Evolutionary conservation across 64 coral and sea anemone genomes (phyloP), one percentile per base, ranked within the genome.

Genomic region (Anthopleura sola): DNA sequence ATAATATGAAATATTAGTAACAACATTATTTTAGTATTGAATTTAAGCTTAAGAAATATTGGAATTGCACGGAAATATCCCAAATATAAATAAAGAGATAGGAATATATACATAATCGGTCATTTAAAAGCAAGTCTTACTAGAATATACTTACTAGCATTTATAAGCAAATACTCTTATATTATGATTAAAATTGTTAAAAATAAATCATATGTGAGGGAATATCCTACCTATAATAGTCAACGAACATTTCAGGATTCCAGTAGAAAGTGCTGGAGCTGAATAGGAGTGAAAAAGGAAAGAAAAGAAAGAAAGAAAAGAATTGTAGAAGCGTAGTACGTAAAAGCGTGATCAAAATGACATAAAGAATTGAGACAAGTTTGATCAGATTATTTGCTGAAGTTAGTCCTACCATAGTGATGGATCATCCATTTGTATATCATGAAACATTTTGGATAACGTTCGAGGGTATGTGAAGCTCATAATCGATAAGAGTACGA

Each of bases 201-300:
- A n/a, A n/a, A n/a, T n/a, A n/a, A n/a, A n/a, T n/a, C n/a, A n/a
- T n/a, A n/a, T n/a, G n/a, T n/a, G n/a, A n/a, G 20, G 5, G 58
- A n/a, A 62, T 33, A 33, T 1, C 28, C 15, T 79, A 44, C 44
- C 44, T 79, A 79, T 79, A 47, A 48, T 47, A 79, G 2, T 79
- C 76, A 21, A 79, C 10, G 76, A 79, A 79, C 24, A 48, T 21
- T 44, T 79, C 76, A 79, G 76, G 76, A 44, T 79, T 21, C 76
- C 76, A 79, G 44, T 79, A 79, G 24, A 79, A 79, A 8, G 76
- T 48, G 19, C 24, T 46, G 37, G 76, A 24, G 76, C 76, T 79
- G 76, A 44, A 20, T 10, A 79, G 1, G 75, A 37, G 16, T 37
- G 13, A 77, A 77, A 77, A 16, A 38, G 24, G 6, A 34, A 15